phyloP scores from a whole-genome alignment of 1,140 invertebrate species.

The Sipha flava region DNA sequence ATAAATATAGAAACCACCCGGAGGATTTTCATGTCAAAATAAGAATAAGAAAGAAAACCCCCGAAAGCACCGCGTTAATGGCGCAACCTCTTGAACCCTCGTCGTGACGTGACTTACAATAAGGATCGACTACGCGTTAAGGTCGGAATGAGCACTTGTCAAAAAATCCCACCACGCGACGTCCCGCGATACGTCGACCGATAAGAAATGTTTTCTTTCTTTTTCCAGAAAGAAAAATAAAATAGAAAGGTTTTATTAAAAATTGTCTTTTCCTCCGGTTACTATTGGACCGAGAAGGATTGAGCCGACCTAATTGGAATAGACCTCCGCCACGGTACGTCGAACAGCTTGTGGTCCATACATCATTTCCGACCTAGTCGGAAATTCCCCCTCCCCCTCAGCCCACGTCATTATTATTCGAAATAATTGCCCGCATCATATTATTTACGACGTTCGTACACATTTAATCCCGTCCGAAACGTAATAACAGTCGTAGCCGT shows the following conservation, averaged over 20 bases:
- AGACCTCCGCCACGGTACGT: no score
- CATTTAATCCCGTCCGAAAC: no score
- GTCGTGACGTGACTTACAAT: conserved; percentile 12
- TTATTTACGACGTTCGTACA: no score
- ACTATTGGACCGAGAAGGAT: no score
- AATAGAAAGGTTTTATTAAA: neutral
- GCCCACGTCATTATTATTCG: no score
- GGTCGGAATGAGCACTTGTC: neutral
- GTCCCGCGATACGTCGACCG: neutral
- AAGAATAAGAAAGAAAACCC: neutral
- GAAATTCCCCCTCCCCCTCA: no score
- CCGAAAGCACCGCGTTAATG: neutral
- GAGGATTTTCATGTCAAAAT: conserved; percentile 8
- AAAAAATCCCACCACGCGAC: no score
- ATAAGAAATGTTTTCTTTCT: neutral
- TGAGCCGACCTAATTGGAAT: neutral
- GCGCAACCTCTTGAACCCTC: neutral
- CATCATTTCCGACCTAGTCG: no score
- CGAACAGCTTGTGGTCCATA: neutral
- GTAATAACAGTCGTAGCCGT: no score
- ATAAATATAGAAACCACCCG: neutral
- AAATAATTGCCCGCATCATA: no score
- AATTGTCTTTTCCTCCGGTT: neutral
- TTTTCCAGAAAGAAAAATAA: neutral
- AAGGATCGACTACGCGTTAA: neutral